Base-by-base conservation (phyloP, 2,888 invertebrate species). In the Drosophila mayaguana region DNA sequence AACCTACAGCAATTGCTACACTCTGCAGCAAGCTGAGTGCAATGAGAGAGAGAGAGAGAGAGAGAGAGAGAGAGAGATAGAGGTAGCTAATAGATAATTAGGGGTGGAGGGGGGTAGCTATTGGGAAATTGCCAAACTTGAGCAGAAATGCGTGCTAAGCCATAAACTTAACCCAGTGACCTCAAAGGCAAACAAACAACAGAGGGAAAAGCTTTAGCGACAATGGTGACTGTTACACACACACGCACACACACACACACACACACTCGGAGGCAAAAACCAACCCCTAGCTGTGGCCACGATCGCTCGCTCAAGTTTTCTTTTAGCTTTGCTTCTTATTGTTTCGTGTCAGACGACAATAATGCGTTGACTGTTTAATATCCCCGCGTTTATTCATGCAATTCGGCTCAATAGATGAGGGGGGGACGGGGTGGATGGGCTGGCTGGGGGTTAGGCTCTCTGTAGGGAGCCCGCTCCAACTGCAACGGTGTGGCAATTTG, bases 151-250 rank as follows among this genome's bases (percentile, higher is more conserved):
- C 80, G 85, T 84, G 88, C 66, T 59, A 72, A 78, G 80, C 72
- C 78, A 70, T 85, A 83, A 83, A 84, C 83, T 84, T 84, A 84
- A 88, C 85, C 85, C 75, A 85, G 63, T 84, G 72, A 84, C 83
- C 83, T 72, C 78, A 80, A 85, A 75, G 38, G 42, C 34, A 40
- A 64, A 38, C 34, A 53, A 53, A 73, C 81, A 83, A 56, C 28
- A 28, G 28, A 8, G 20, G 20, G 45, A 51, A 64, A 64, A 65
- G 66, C 75, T 73, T 72, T 74, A 64, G 59, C 63, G 72, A 76
- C 77, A 83, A 32, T 75, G 61, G 62, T 62, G 55, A 63, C 72
- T 64, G 76, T 76, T 75, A 75, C 71, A 65, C 48, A 43, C 50
- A n/a, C 5, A 28, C 11, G 3, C 51, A 51, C 18, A 34, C 6